Base-by-base conservation (phyloP, 2,888 invertebrate genomes). In the Eristalis pertinax region DNA sequence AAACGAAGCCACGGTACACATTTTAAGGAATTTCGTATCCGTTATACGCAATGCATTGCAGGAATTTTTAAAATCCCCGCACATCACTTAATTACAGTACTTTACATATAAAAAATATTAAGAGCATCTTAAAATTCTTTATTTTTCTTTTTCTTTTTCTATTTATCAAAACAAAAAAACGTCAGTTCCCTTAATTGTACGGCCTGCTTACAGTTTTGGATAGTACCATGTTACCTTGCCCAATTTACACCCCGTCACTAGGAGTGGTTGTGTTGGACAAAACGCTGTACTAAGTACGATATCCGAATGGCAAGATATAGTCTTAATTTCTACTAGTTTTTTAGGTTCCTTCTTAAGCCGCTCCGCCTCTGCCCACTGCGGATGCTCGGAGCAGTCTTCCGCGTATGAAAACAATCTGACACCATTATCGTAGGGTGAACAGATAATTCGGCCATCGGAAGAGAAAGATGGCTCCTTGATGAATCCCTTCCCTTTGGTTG, bases 391-490 rank as follows among this genome's bases (percentile, higher is more conserved):
- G 91, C 98, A 97, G 68, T 95, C 93, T 10, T 95, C 94, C 90
- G 96, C 95, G 90, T 98, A 97, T 0, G 96, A 96, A 29, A 99
- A 93, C 4, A 99, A 94, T n/a, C 98, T 94, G 84, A 98, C 95
- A 38, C 98, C 98, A 90, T 95, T 96, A 0, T 96, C 97, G 92
- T 96, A 98, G 0, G 99, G 98, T 0, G 98, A 98, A 91, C 97
- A 97, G 35, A 99, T 96, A 11, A 98, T 93, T 69, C 98, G 95
- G 0, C 99, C 99, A 92, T 98, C 98, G 1, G 97, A 94, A 1
- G 98, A 98, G 92, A 97, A 98, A 90, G 97, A 97, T 64, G 98
- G 94, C 91, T 98, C 99, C 93, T 99, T 99, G 77, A 99, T 98
- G 90, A 97, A 98, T 0, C 98, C 98, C 89, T 96, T 96, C 1